Conservation (phyloP, 53 echinoderm and acorn worm species). For the Pentamera pediparva region DNA sequence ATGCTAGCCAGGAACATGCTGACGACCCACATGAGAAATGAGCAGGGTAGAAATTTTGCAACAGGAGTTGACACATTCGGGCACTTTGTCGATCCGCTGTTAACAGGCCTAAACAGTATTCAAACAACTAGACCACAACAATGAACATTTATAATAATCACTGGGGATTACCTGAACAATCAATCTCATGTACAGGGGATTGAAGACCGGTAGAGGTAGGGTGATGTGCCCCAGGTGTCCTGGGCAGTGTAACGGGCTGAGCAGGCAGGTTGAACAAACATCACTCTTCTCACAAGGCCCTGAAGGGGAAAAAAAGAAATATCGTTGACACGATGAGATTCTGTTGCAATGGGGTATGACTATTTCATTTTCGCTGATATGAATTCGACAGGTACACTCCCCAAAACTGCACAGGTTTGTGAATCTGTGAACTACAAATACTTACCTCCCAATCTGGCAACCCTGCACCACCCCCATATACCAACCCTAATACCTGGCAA, state of each 20-base stretch:
- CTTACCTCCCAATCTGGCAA: not conserved
- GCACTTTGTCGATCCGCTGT: too few species aligned
- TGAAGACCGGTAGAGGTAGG: slow-evolving; percentile 87
- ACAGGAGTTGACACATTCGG: too few species aligned
- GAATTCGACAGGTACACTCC: too few species aligned
- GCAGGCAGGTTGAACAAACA: slow-evolving; percentile 71
- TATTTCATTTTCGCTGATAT: too few species aligned
- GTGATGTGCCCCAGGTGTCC: slow-evolving; percentile 93
- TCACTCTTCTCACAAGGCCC: slow-evolving; percentile 55
- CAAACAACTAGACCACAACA: too few species aligned
- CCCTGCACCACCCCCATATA: too few species aligned
- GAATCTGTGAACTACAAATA: not conserved
- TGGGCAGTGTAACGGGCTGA: slow-evolving; percentile 74
- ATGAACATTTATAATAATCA: too few species aligned
- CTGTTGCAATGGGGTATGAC: not conserved
- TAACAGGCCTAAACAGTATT: too few species aligned
- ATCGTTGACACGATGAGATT: not conserved
- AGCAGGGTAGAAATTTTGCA: too few species aligned
- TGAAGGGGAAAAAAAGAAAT: not conserved
- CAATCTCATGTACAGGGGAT: slow-evolving; percentile 71
- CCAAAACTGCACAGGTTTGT: not conserved
- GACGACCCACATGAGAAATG: too few species aligned
- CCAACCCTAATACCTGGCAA: too few species aligned
- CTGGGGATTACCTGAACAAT: slow-evolving; percentile 79
- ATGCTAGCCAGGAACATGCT: too few species aligned